These are phyloP conservation scores for Rosalia funebris DNA, from an alignment of 2,888 invertebrate species.

Conservation along the genomic window DNA sequence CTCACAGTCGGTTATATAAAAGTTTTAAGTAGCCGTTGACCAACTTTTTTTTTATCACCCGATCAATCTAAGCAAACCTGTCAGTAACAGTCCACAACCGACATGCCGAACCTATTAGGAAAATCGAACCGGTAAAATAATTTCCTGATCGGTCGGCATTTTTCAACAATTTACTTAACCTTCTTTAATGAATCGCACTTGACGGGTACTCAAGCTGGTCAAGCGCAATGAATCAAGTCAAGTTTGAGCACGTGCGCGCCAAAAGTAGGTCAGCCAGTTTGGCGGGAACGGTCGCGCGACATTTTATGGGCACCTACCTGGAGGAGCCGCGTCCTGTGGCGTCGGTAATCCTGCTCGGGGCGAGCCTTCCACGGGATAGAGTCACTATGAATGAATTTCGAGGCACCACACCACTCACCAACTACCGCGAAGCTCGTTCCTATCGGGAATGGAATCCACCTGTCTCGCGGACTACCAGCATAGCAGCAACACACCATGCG, in stretches of 20 bases:
- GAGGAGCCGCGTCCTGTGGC: constrained; percentile 6
- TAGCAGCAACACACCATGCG: constrained; percentile 47
- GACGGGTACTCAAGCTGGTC: neutral
- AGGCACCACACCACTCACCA: constrained; percentile 42
- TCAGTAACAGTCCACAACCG: constrained; percentile 7
- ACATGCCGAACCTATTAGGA: constrained; percentile 16
- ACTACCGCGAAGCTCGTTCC: constrained; percentile 56
- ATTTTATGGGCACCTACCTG: constrained; percentile 18
- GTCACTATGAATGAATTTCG: constrained; percentile 16
- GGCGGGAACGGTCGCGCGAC: constrained; percentile 12
- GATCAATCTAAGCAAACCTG: constrained; percentile 11
- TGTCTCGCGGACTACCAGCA: constrained; percentile 57
- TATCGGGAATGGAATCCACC: constrained; percentile 64
- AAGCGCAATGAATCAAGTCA: no score
- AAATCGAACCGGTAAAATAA: constrained; percentile 26
- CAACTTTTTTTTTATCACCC: constrained; percentile 11
- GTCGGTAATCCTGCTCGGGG: constrained; percentile 25
- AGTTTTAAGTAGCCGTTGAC: constrained; percentile 1
- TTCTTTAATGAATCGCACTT: constrained; percentile 4
- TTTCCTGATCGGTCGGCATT: constrained; percentile 27
- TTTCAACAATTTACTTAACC: constrained; percentile 5
- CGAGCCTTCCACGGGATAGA: constrained; percentile 13
- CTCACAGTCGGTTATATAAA: constrained; percentile 5
- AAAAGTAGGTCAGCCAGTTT: constrained; percentile 19
- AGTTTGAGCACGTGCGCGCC: constrained; percentile 23